Base-by-base conservation (phyloP, 2,888 invertebrate genomes). In the Pachydiplax longipennis region DNA sequence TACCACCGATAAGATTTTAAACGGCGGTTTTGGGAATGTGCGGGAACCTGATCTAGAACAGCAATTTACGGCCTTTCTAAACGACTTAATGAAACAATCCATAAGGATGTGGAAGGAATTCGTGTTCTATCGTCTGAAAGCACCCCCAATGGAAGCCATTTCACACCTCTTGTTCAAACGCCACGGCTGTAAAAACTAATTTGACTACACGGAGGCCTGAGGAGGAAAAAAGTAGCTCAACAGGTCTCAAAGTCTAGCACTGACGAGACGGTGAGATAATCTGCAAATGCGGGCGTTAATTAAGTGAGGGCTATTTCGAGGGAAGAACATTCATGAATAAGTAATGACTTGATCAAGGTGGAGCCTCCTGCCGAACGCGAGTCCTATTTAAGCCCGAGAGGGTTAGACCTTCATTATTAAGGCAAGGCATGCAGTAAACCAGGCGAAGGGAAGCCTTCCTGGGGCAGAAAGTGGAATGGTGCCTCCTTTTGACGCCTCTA, bases 281-380 rank as follows among this genome's bases (percentile, higher is more conserved):
- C 35, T 37, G 8, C 65, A 22, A 58, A 87, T 61, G 87, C 35
- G 61, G 37, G 61, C 73, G 61, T 61, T 87, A 87, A 87, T 87
- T 65, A 61, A 58, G 58, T 61, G 87, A 35, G n/a, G 61, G 22
- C 61, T 37, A 58, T 87, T 61, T 31, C 61, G n/a, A 35, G 61
- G 61, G 53, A 53, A 87, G 61, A 61, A 87, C 37, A 87, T 87
- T 87, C 87, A 87, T 87, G 87, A 87, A 87, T 65, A 87, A 87
- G 61, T 48, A 87, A 87, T 61, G 87, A 61, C 40, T 31, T 37
- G 87, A 87, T 40, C 87, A 87, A 87, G 87, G 61, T 58, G 44
- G 58, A 58, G 18, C 83, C 58, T 53, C 22, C 83, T 53, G 58
- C 22, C 35, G 61, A 61, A 48, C 61, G 61, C 31, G 83, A 25